Evolutionary conservation across 2,888 invertebrate species (phyloP).

Genomic region (Eledone cirrhosa): DNA sequence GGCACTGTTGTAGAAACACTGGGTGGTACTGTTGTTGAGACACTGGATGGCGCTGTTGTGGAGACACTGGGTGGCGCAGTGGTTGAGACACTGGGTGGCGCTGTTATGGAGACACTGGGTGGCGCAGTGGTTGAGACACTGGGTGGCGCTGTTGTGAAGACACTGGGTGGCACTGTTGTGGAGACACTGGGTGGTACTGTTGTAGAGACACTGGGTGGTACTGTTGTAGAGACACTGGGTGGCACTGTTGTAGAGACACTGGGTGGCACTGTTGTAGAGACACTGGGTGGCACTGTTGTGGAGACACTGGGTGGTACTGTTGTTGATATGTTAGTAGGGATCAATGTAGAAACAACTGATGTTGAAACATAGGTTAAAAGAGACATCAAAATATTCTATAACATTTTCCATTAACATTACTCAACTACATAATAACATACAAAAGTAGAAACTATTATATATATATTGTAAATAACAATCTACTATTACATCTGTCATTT

Average conservation of each 20-base stretch:
- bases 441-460: too few relatives aligned
- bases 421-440: too few relatives aligned
- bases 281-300: not conserved
- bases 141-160: not conserved
- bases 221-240: not conserved
- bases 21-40: not conserved
- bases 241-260: not conserved
- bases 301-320: not conserved
- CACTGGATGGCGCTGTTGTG: not conserved
- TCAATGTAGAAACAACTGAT: too few relatives aligned
- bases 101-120: not conserved
- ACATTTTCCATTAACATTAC: too few relatives aligned
- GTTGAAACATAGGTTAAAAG: too few relatives aligned
- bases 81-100: not conserved
- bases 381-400: too few relatives aligned
- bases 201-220: not conserved
- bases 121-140: not conserved
- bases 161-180: not conserved
- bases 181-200: not conserved
- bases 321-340: not conserved
- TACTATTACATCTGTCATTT: too few relatives aligned
- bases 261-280: not conserved
- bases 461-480: too few relatives aligned
- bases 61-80: not conserved
- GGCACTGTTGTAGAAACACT: not conserved